Conservation (phyloP, 2,888 invertebrate species). For the Drosophila neonasuta region DNA sequence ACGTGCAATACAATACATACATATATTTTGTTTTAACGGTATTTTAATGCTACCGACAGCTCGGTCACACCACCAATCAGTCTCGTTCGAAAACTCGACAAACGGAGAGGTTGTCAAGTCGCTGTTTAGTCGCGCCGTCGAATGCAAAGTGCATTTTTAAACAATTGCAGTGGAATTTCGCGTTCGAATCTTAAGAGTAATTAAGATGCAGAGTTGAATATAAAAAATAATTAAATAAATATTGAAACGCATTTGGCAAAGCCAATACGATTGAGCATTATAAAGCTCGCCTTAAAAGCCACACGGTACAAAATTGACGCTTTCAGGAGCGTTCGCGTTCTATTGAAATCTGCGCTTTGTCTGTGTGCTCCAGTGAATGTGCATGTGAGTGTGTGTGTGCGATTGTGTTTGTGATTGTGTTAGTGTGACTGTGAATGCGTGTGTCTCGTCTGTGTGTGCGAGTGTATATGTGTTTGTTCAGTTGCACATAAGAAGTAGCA, state of each 20-base stretch:
- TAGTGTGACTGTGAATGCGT: conserved; percentile 38
- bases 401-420: conserved; percentile 48
- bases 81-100: conserved; percentile 61
- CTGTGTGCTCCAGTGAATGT: conserved; percentile 48
- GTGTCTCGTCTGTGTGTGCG: conserved; percentile 29
- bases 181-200: conserved; percentile 34
- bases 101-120: conserved; percentile 35
- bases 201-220: conserved; percentile 12
- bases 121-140: conserved; percentile 58
- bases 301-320: conserved; percentile 48
- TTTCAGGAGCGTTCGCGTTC: conserved; percentile 64
- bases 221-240: not conserved
- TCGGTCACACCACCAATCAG: conserved; percentile 51
- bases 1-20: conserved; percentile 5
- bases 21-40: conserved; percentile 32
- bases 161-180: conserved; percentile 61
- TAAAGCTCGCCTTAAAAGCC: conserved; percentile 14
- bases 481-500: conserved; percentile 49
- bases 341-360: conserved; percentile 71
- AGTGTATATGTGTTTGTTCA: conserved; percentile 59
- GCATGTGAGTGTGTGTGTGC: conserved; percentile 43
- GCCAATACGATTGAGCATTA: not conserved
- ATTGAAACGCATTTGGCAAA: conserved; percentile 12
- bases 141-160: conserved; percentile 64
- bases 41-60: conserved; percentile 21